Evolutionary conservation across 2,888 invertebrate genomes (phyloP), one percentile per base, ranked within the genome.

Genomic region (Agrotis exclamationis): DNA sequence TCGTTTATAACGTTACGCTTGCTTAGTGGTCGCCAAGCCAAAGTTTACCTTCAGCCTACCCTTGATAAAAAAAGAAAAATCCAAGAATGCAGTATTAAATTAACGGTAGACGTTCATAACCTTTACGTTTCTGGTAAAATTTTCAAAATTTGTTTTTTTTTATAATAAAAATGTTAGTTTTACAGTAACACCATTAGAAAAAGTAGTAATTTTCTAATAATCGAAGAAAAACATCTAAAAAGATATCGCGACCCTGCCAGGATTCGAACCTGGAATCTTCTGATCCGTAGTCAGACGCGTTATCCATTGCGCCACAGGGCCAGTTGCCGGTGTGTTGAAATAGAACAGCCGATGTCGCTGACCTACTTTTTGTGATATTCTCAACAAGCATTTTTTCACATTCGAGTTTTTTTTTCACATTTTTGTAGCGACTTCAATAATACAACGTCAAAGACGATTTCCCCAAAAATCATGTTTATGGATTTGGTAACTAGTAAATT

Each of bases 261-360:
- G 96, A 97, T 96, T 97, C 96, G 96, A 97, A 97, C 96, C 96
- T 97, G 97, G 97, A 97, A 97, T 97, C 97, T 97, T 97, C 97
- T 97, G 97, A 97, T 97, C 97, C 97, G 97, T 97, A 97, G 97
- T 97, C 97, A 97, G 97, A 97, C 97, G 97, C 97, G 97, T 97
- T 97, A 97, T 97, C 96, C 97, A 92, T 97, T 97, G 97, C 97
- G 97, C 96, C 97, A 97, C 97, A 97, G 95, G 96, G 96, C 96
- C 96, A 22, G 84, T 74, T 77, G 62, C 0, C 0, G 0, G 0
- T 0, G 0, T 0, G 0, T 0, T 18, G 70, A 89, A 92, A 91
- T 86, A 77, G 60, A 44, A 9, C n/a, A 66, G 44, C 44, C 0
- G 0, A 24, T 59, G 11, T 28, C 28, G 3, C n/a, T 54, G 4